Percentiles rank a stretch among this genome's conserved stretches.
These are phyloP conservation scores for Melinopterus prodromus DNA, from an alignment of 2,888 invertebrate species.

Conservation along the genomic window DNA sequence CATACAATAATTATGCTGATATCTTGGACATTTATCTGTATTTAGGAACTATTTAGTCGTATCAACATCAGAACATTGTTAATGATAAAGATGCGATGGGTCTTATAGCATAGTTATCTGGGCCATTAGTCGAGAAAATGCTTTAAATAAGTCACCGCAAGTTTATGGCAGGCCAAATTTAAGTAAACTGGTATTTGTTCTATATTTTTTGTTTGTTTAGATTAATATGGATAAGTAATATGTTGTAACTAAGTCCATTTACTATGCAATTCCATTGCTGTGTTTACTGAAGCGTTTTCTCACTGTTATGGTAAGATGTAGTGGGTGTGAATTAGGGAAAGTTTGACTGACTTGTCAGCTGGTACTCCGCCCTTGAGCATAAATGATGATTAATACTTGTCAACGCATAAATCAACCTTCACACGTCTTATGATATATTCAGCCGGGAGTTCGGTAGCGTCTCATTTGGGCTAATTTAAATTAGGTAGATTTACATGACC, in stretches of 20 bases:
- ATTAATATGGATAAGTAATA: no score
- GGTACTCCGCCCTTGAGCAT: not conserved
- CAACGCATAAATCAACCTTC: not conserved
- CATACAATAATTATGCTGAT: not conserved
- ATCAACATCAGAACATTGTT: not conserved
- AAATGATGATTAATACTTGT: conserved; percentile 4
- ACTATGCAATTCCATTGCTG: not conserved
- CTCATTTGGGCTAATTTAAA: not conserved
- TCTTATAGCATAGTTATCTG: no score
- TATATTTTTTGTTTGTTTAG: no score
- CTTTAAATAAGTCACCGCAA: no score
- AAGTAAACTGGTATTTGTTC: no score
- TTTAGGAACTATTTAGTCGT: not conserved
- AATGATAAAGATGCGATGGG: not conserved
- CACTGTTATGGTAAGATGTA: not conserved
- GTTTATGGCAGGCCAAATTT: no score
- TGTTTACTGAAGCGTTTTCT: not conserved
- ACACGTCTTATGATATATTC: not conserved
- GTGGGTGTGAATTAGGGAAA: not conserved
- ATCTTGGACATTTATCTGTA: not conserved
- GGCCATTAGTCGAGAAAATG: no score
- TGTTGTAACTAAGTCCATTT: not conserved
- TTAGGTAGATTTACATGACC: not conserved
- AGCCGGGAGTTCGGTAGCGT: not conserved
- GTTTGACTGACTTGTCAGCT: conserved; percentile 4